These are phyloP conservation scores for Sebastes trivittatus DNA, from an alignment of 2,797 vertebrate species.

Conservation along the genomic window DNA sequence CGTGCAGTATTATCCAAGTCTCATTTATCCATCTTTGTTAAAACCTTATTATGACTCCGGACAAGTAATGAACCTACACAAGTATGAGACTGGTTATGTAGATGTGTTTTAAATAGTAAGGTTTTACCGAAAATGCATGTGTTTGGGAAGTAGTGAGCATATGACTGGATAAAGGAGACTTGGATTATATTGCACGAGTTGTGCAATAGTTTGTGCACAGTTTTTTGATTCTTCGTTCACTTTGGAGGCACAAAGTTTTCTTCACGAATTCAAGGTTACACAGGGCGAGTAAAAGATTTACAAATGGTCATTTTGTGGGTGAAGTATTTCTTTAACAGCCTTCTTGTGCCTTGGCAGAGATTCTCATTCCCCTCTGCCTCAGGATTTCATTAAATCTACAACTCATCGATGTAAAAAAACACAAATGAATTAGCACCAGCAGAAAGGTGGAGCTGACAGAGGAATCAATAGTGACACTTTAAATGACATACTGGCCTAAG, in stretches of 20 bases:
- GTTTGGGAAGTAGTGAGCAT: background rate
- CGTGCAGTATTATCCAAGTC: background rate
- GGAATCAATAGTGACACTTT: slow-evolving; percentile 45
- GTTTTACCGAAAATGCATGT: background rate
- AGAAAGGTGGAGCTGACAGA: slow-evolving; percentile 16
- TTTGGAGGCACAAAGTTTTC: background rate
- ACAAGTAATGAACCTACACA: rapidly evolving
- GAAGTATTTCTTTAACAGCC: background rate
- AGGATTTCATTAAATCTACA: slow-evolving; percentile 38
- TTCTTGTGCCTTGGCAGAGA: background rate
- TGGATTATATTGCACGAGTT: background rate
- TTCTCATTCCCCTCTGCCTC: background rate
- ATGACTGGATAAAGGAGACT: background rate
- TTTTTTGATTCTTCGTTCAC: background rate
- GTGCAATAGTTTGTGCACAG: too few species aligned
- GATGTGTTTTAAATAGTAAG: background rate
- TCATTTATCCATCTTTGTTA: background rate
- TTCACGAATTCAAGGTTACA: background rate
- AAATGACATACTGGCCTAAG: slow-evolving; percentile 12
- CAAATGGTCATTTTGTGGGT: background rate
- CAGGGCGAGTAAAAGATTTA: background rate
- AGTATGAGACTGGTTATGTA: background rate
- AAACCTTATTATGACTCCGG: background rate
- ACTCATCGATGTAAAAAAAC: slow-evolving; percentile 2
- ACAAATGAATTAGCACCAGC: slow-evolving; percentile 25